These are phyloP conservation scores for Corticium candelabrum DNA, from an alignment of 37 sponge, comb jelly and placozoan genomes.

Conservation along the genomic window DNA sequence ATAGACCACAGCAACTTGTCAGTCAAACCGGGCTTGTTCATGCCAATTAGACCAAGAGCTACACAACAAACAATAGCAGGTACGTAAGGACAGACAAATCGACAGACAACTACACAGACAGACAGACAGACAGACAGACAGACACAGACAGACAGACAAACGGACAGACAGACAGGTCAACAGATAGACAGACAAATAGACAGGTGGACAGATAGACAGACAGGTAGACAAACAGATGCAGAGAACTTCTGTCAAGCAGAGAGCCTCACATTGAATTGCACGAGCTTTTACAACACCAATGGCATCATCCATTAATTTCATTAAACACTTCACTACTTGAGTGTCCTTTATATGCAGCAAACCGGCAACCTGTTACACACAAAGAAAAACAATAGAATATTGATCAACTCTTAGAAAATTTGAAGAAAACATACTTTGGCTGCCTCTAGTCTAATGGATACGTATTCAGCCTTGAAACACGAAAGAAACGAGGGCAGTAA, in stretches of 20 bases:
- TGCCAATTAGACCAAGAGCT: slow-evolving; percentile 58
- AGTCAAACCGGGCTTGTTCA: slow-evolving; percentile 20
- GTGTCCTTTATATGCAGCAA: slow-evolving; percentile 1
- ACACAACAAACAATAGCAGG: no score
- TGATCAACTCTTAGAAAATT: not conserved
- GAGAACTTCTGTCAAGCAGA: not conserved
- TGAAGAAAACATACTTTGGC: slow-evolving; percentile 26
- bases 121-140: not conserved
- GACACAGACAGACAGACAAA: not conserved
- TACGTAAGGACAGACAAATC: not conserved
- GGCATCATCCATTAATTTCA: slow-evolving; percentile 36
- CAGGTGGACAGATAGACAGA: no score
- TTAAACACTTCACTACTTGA: slow-evolving; percentile 15
- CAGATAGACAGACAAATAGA: no score
- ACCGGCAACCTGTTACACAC: slow-evolving; percentile 34
- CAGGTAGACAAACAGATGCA: no score
- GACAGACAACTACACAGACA: no score
- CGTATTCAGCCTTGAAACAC: slow-evolving; percentile 69
- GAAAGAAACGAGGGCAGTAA: slow-evolving; percentile 62
- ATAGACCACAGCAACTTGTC: slow-evolving; percentile 60
- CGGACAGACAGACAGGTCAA: no score
- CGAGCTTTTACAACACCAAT: slow-evolving; percentile 57
- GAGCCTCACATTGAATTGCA: slow-evolving; percentile 41
- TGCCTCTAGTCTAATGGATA: slow-evolving; percentile 63
- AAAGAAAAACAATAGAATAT: not conserved